A percentile compares a stretch with the other conserved stretches of the same genome.
Evolutionary conservation across 2,888 invertebrate species (phyloP).

Genomic region (Tillus elongatus): DNA sequence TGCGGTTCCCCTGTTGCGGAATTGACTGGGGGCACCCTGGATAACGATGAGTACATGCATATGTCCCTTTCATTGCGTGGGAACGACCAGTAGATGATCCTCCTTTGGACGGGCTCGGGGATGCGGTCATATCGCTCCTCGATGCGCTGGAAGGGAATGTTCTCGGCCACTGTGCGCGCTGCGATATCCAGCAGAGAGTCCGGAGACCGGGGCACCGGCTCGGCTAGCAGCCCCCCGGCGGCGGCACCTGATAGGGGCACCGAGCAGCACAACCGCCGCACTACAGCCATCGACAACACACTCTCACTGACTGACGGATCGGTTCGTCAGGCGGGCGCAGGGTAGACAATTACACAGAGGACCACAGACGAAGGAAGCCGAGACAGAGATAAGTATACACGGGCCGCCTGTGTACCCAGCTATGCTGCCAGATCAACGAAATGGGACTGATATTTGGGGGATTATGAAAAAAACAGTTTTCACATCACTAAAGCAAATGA

Average conservation of each 20-base stretch:
- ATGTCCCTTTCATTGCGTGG: conserved; percentile 81
- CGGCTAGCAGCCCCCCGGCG: conserved; percentile 26
- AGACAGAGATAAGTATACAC: conserved; percentile 11
- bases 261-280: conserved; percentile 45
- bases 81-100: conserved; percentile 84
- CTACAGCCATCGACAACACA: conserved; percentile 39
- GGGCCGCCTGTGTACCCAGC: conserved; percentile 7
- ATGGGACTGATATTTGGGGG: conserved; percentile 5
- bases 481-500: too few relatives aligned
- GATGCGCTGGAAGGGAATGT: conserved; percentile 77
- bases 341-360: too few relatives aligned
- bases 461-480: background rate
- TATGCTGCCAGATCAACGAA: conserved; percentile 3
- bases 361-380: conserved; percentile 9
- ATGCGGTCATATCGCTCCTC: conserved; percentile 81
- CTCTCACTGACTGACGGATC: conserved; percentile 39
- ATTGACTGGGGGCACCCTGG: conserved; percentile 46
- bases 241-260: conserved; percentile 37
- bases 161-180: conserved; percentile 74
- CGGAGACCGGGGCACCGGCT: conserved; percentile 45
- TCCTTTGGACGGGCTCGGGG: conserved; percentile 79
- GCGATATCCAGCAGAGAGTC: conserved; percentile 73
- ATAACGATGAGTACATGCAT: conserved; percentile 80
- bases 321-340: too few relatives aligned
- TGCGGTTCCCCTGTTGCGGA: conserved; percentile 53